phyloP scores from a whole-genome alignment of 2,113 vertebrate species.

The Oriolus oriolus region DNA sequence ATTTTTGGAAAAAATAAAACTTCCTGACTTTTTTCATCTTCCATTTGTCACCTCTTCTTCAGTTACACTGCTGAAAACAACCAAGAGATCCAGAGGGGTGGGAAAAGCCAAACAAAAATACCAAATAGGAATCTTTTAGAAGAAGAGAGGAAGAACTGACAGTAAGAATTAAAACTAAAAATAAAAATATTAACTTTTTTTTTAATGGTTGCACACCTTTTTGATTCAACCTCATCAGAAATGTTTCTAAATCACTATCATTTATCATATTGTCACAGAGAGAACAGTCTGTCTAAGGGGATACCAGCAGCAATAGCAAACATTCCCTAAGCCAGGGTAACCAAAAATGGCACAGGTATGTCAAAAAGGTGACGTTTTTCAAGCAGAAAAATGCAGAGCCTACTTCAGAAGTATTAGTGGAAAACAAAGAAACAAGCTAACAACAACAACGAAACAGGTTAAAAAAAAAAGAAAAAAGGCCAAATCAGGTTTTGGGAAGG shows the following conservation, averaged over 20 bases:
- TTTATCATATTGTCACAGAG: background rate
- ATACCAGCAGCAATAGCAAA: background rate
- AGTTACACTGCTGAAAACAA: background rate
- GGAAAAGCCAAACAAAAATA: background rate
- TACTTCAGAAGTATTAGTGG: background rate
- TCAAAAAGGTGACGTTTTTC: background rate
- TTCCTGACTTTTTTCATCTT: background rate
- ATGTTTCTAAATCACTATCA: background rate
- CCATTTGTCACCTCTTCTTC: background rate
- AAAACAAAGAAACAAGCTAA: background rate
- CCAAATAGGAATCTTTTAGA: background rate
- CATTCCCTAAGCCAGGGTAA: background rate
- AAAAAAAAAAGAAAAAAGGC: background rate
- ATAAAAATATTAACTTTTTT: background rate
- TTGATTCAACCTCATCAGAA: background rate
- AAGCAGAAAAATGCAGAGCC: background rate
- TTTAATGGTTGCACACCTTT: background rate
- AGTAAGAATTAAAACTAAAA: background rate
- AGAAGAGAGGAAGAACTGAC: background rate
- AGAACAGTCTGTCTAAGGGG: background rate
- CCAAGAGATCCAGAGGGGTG: accelerated
- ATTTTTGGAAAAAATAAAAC: background rate
- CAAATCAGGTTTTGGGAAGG: background rate
- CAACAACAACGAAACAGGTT: background rate
- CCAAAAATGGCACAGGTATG: background rate